Conservation (phyloP, 2,113 vertebrate species). For the Callipepla squamata region DNA sequence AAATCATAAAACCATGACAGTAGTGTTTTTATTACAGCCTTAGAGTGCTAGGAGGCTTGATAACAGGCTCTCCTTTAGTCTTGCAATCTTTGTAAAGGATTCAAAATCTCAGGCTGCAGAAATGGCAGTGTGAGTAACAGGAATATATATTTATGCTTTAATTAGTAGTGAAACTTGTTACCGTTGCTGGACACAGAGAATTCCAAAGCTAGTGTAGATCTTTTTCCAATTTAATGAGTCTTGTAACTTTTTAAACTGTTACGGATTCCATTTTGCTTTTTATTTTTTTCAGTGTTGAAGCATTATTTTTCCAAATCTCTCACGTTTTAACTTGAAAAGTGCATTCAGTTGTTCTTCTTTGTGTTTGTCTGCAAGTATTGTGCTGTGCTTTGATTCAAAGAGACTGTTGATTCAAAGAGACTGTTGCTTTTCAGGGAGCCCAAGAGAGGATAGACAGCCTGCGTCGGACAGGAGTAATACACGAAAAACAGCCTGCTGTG, state of each 20-base stretch:
- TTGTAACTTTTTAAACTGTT: background rate
- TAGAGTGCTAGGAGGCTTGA: background rate
- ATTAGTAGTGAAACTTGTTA: background rate
- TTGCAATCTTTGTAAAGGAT: background rate
- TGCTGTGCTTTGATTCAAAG: background rate
- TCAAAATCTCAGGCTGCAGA: background rate
- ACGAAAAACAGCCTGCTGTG: constrained; percentile 93
- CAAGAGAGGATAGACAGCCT: constrained; percentile 94
- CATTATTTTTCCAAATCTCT: background rate
- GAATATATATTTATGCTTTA: background rate
- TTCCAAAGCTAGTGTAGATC: background rate
- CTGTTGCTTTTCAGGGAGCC: constrained; percentile 83
- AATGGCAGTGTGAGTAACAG: background rate
- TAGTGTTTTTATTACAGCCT: background rate
- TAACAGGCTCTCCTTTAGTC: background rate
- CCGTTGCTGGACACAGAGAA: background rate
- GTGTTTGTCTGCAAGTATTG: background rate
- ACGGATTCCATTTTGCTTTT: background rate
- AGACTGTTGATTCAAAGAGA: background rate
- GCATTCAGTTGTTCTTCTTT: background rate
- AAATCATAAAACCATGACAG: too few species aligned
- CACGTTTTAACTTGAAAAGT: background rate
- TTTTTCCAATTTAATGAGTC: background rate
- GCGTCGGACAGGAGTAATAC: constrained; percentile 87
- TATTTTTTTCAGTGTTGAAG: background rate